Conservation (phyloP, 2,888 invertebrate genomes). For the Palloptera scutellata region DNA sequence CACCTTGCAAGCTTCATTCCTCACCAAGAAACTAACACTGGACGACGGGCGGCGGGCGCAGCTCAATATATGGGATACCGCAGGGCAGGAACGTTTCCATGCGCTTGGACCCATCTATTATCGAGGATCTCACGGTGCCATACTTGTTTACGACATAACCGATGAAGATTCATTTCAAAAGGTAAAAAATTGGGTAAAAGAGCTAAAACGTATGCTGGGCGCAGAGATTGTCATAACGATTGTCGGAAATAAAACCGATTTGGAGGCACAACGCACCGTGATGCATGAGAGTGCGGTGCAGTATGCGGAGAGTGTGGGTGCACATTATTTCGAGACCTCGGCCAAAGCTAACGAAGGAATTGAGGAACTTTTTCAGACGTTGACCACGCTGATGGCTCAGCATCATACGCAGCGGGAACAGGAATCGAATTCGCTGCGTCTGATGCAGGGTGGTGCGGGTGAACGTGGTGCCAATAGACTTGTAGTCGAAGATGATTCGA, state of each 20-base stretch:
- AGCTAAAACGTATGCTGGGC: conserved; percentile 94
- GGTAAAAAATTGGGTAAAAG: conserved; percentile 98
- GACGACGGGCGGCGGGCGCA: conserved; percentile 80
- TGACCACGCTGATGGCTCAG: conserved; percentile 77
- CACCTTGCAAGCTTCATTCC: conserved; percentile 86
- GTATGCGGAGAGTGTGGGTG: conserved; percentile 91
- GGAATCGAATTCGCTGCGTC: conserved; percentile 44
- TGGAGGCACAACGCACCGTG: conserved; percentile 90
- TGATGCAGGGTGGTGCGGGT: conserved; percentile 42
- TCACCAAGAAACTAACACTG: conserved; percentile 91
- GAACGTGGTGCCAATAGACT: conserved; percentile 40
- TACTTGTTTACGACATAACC: conserved; percentile 97
- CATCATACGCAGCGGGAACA: conserved; percentile 45
- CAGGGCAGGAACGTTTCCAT: conserved; percentile 96
- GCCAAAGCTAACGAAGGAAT: conserved; percentile 92
- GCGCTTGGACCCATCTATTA: conserved; percentile 98
- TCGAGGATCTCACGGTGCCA: conserved; percentile 95
- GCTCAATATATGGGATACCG: conserved; percentile 97
- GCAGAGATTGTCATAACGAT: conserved; percentile 90
- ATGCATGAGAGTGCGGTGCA: conserved; percentile 84
- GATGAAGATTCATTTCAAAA: conserved; percentile 96
- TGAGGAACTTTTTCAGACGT: conserved; percentile 86
- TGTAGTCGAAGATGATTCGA: conserved; percentile 40
- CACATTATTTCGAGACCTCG: conserved; percentile 90
- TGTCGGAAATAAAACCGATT: conserved; percentile 96